A percentile compares a stretch with the other conserved stretches of the same genome.
phyloP scores from a whole-genome alignment of 2,113 vertebrate genomes.

The Casuarius casuarius region DNA sequence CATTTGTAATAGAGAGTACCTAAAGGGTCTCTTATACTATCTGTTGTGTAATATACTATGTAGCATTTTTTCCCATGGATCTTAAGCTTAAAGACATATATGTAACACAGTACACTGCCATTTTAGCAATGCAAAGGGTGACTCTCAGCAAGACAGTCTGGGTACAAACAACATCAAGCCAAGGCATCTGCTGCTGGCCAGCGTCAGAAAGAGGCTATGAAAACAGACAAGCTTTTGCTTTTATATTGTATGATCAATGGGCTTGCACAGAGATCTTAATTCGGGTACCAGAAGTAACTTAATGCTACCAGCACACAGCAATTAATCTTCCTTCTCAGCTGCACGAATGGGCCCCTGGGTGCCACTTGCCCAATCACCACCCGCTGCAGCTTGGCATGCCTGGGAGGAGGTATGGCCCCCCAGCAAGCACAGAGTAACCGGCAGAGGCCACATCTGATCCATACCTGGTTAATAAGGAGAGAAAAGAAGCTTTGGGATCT shows the following conservation, averaged over 20 bases:
- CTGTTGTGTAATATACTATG: not conserved
- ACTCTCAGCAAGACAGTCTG: not conserved
- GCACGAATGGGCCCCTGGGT: not conserved
- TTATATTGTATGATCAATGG: not conserved
- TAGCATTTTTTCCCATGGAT: not conserved
- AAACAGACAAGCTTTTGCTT: constrained; percentile 15
- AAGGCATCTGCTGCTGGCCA: not conserved
- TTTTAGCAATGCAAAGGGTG: not conserved
- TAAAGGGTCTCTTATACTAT: not conserved
- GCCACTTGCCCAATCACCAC: not conserved
- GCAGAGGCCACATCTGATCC: not conserved
- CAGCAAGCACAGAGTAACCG: not conserved
- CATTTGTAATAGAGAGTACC: not conserved
- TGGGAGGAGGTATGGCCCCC: too few relatives aligned
- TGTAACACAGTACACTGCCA: not conserved
- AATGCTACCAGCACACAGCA: not conserved
- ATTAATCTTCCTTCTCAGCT: not conserved
- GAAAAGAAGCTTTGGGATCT: not conserved
- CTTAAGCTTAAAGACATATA: not conserved
- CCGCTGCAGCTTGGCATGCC: not conserved
- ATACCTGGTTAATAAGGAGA: not conserved
- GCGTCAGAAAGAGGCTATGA: not conserved
- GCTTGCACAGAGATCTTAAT: not conserved
- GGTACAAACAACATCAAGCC: not conserved
- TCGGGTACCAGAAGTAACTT: not conserved